Evolutionary conservation across 2,113 vertebrate genomes (phyloP), one percentile per base, ranked within the genome.

Genomic region (Ranitomeya imitator): DNA sequence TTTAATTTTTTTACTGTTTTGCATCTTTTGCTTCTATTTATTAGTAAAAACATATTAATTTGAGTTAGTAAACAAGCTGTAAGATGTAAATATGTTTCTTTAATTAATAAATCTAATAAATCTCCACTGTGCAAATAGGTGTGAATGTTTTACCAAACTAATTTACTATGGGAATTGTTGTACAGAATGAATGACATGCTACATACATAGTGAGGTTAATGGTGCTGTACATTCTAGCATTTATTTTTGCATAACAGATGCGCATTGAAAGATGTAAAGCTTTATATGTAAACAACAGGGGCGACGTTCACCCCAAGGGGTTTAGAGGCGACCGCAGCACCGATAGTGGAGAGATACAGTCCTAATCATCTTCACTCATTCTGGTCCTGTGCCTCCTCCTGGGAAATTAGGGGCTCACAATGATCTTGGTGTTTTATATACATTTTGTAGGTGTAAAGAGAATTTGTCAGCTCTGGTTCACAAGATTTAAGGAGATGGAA

Each of bases 361-460:
- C 55, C 59, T 88, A 16, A 37, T 51, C 55, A 54, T 77, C 15
- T 6, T 77, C 80, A 19, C 67, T 61, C 71, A 59, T 82, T 54
- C 80, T 52, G 21, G 15, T 77, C 21, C 80, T 57, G n/a, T 57
- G 12, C 37, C 57, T 80, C 63, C 77, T 82, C 80, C 69, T 83
- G 86, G 86, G 80, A 88, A 88, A 88, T 83, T 67, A 88, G 19
- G 63, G 23, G 87, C 57, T n/a, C 31, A n/a, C 51, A 67, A 37
- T 77, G 87, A 65, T 51, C 67, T 83, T 14, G 6, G 21, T 21
- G 76, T 88, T 77, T 65, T 15, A 16, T 81, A 83, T 76, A 83
- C 21, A 23, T 88, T 61, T 74, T 81, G 51, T 7, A 81, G 63
- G 65, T 87, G 86, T 59, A n/a, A 88, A 83, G 83, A 88, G 86